Base-by-base conservation (phyloP, 1,140 invertebrate genomes). In the Pygmarrhopalites habei region DNA sequence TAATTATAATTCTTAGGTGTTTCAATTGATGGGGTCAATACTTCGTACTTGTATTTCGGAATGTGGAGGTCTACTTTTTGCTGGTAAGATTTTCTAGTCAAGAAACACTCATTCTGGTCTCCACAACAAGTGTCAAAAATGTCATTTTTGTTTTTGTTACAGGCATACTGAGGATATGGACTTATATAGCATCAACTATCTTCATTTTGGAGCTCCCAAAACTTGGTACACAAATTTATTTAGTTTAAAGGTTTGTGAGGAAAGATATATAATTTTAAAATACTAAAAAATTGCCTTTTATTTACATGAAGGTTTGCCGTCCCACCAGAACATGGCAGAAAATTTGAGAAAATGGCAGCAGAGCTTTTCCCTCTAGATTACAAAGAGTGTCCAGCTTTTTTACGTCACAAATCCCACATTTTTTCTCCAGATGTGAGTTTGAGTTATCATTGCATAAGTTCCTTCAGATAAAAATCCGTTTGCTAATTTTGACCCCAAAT, bases 1-100 rank as follows among this genome's bases (percentile, higher is more conserved):
- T n/a, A n/a, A n/a, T n/a, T n/a, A n/a, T n/a, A n/a, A n/a, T n/a
- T n/a, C n/a, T n/a, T n/a, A n/a, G n/a, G n/a, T 1, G 94, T 96
- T 49, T 88, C 90, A 66, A 98, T 99, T 51, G 90, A 95, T 73
- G 96, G 96, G 12, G 97, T 99, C 0, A 99, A 98, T 75, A 99
- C 96, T 0, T 92, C 95, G 0, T 99, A 99, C 77, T 76, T 99
- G 1, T 99, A 99, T 75, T 99, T 98, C 79, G 97, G 97, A 15
- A 99, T 98, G 95, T 99, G 95, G 94, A 99, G 98, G 76, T 96
- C 94, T 0, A 96, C 93, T 0, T 99, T 99, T 79, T 91, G 95
- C 0, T 99, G 96, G 32, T 35, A 35, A 35, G 32, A 35, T 7
- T 35, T 35, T 35, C 15, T 15, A 35, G 15, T 35, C 32, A 35